A percentile compares a stretch with the other conserved stretches of the same genome.
These are phyloP conservation scores for Tribolium madens DNA, from an alignment of 1,140 invertebrate species.

Conservation along the genomic window DNA sequence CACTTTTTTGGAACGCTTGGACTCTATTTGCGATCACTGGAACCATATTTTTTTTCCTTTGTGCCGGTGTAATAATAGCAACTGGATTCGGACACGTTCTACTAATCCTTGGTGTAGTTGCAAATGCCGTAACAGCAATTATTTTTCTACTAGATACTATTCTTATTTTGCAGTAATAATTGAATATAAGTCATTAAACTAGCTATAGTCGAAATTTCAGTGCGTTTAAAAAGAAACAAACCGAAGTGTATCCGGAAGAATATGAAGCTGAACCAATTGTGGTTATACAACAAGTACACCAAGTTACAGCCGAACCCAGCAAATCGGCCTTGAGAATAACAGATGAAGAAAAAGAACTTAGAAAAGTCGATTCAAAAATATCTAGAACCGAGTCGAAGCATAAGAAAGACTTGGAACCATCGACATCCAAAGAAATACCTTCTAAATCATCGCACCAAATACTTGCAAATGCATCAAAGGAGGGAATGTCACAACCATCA, in stretches of 20 bases:
- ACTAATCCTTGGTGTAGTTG: background rate
- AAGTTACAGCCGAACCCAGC: background rate
- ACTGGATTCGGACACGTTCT: background rate
- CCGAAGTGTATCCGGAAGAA: background rate
- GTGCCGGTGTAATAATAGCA: background rate
- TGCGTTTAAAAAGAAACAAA: background rate
- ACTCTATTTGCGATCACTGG: background rate
- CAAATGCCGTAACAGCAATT: background rate
- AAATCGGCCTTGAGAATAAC: too few relatives aligned
- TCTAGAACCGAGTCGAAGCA: too few relatives aligned
- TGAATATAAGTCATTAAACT: background rate
- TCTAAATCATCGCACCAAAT: too few relatives aligned
- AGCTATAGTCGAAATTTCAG: background rate
- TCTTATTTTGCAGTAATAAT: background rate
- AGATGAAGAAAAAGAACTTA: too few relatives aligned
- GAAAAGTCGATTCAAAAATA: too few relatives aligned
- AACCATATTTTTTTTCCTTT: background rate
- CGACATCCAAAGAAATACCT: too few relatives aligned
- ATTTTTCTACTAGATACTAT: conserved; percentile 6
- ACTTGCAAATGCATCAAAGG: too few relatives aligned
- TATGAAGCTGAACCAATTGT: background rate
- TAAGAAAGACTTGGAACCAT: too few relatives aligned
- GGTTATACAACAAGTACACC: background rate
- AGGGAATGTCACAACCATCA: too few relatives aligned
- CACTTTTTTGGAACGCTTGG: conserved; percentile 27